Percentiles rank a stretch among this genome's conserved stretches.
These are phyloP conservation scores for Herpetotheres cachinnans DNA, from an alignment of 2,113 vertebrate species.

Conservation along the genomic window DNA sequence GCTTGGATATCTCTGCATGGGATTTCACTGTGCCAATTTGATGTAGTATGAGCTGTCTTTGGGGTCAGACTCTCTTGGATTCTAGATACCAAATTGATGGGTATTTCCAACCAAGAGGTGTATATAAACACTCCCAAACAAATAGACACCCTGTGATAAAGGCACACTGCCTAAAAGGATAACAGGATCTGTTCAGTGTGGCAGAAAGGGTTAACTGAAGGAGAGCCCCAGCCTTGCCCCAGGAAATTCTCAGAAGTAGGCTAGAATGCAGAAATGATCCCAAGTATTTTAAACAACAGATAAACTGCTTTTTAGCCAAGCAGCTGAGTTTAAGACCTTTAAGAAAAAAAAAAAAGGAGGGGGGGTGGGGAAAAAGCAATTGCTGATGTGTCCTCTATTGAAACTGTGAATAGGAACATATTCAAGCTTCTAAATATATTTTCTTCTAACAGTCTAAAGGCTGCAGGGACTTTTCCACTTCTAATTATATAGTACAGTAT, in stretches of 20 bases:
- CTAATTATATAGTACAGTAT: conserved; percentile 29
- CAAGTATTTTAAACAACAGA: conserved; percentile 14
- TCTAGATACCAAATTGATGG: neutral
- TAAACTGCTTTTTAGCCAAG: neutral
- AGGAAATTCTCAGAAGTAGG: neutral
- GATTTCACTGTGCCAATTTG: neutral
- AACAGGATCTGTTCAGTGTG: neutral
- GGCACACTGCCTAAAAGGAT: neutral
- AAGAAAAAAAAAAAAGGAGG: neutral
- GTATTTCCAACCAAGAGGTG: neutral
- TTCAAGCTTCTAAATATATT: conserved; percentile 38
- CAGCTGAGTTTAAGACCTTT: neutral
- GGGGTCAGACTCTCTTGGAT: neutral
- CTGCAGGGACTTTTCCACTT: conserved; percentile 41
- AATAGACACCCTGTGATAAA: neutral
- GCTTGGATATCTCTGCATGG: neutral
- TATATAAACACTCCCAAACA: neutral
- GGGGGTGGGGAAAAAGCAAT: neutral
- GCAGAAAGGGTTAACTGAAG: neutral
- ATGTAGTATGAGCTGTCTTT: neutral
- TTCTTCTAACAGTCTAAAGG: neutral
- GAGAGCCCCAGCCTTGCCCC: neutral
- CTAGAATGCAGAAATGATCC: neutral
- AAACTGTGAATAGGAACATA: conserved; percentile 9
- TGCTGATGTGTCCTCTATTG: neutral